These are phyloP conservation scores for Tiliacea aurago DNA, from an alignment of 2,888 invertebrate genomes.

Conservation along the genomic window DNA sequence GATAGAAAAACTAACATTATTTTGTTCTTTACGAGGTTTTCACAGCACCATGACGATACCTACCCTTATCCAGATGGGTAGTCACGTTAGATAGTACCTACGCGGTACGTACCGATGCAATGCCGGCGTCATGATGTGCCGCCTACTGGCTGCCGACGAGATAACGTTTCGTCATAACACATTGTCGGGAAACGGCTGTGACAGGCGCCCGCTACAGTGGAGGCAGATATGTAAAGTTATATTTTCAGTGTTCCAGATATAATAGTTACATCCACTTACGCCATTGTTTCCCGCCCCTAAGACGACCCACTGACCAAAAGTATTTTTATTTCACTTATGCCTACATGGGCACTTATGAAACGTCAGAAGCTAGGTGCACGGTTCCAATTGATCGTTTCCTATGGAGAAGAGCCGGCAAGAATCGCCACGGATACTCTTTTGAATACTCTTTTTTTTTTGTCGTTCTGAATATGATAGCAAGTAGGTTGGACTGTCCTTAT, in stretches of 20 bases:
- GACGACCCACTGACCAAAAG: too few relatives aligned
- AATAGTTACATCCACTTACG: neutral
- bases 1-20: neutral
- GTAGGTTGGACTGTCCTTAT: too few relatives aligned
- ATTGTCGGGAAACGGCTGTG: slow-evolving; percentile 62
- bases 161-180: slow-evolving; percentile 73
- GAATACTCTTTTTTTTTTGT: too few relatives aligned
- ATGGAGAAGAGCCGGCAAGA: too few relatives aligned
- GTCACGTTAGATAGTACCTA: slow-evolving; percentile 16
- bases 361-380: too few relatives aligned
- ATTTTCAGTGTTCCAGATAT: neutral
- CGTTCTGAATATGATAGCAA: too few relatives aligned
- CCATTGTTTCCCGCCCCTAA: too few relatives aligned
- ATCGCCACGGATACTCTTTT: too few relatives aligned
- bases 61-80: neutral
- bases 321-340: too few relatives aligned
- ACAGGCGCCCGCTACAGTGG: slow-evolving; percentile 49
- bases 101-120: slow-evolving; percentile 14
- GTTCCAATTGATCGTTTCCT: too few relatives aligned
- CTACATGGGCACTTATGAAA: too few relatives aligned
- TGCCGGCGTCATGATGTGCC: slow-evolving; percentile 26
- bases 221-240: slow-evolving; percentile 18
- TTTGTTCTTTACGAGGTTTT: neutral
- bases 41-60: too few relatives aligned
- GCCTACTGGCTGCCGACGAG: slow-evolving; percentile 66